Evolutionary conservation across 2,888 invertebrate species (phyloP).

Genomic region (Kryphioiulus occultus): DNA sequence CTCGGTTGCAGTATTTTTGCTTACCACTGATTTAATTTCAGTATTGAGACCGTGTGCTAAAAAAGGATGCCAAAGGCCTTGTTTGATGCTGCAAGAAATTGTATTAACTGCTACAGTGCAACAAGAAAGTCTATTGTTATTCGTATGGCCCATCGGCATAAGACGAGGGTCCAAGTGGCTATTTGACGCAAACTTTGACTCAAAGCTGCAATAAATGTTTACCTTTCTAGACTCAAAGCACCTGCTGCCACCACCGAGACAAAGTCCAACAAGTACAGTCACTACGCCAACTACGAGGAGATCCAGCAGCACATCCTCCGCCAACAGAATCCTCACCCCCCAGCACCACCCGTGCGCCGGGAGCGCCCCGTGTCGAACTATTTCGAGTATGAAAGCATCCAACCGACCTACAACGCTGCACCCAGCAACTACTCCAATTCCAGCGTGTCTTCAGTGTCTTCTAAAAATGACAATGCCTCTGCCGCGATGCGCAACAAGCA

Average conservation of each 20-base stretch:
- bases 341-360: slow-evolving; percentile 61
- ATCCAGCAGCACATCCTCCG: slow-evolving; percentile 74
- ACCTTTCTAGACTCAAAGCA: background rate
- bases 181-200: background rate
- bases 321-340: slow-evolving; percentile 69
- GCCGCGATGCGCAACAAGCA: background rate
- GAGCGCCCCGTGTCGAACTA: slow-evolving; percentile 80
- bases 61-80: too few relatives aligned
- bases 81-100: too few relatives aligned
- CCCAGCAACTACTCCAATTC: background rate
- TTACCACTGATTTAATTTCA: too few relatives aligned
- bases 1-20: too few relatives aligned
- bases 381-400: slow-evolving; percentile 76
- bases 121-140: background rate
- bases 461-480: slow-evolving; percentile 1
- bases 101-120: too few relatives aligned
- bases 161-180: background rate
- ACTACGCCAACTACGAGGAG: slow-evolving; percentile 86
- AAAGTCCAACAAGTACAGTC: slow-evolving; percentile 69
- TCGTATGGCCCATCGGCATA: background rate
- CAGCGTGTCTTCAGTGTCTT: background rate
- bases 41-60: too few relatives aligned
- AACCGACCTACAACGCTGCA: background rate
- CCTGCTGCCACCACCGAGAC: background rate
- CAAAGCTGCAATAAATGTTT: background rate